Evolutionary conservation across 2,888 invertebrate species (phyloP).

Genomic region (Drosophila mercatorum): DNA sequence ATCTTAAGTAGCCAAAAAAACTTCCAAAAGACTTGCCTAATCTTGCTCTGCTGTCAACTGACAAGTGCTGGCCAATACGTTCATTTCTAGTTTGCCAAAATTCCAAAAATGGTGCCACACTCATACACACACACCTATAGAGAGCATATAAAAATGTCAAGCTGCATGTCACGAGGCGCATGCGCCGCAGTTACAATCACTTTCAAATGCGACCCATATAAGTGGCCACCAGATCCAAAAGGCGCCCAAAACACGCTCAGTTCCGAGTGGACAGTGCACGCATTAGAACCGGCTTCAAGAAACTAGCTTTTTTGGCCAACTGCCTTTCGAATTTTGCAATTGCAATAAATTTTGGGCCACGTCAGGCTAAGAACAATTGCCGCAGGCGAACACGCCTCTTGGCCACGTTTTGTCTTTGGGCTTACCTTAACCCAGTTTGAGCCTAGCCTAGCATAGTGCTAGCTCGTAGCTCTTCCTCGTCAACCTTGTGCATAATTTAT

Average conservation of each 20-base stretch:
- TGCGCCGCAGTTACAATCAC: constrained; percentile 64
- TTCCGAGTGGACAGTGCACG: constrained; percentile 59
- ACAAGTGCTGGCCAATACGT: constrained; percentile 2
- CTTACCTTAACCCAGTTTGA: constrained; percentile 74
- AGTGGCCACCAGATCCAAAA: not conserved
- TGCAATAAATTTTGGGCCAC: constrained; percentile 47
- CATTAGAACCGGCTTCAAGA: constrained; percentile 72
- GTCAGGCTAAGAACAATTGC: constrained; percentile 47
- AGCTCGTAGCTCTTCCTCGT: constrained; percentile 35
- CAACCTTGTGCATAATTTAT: constrained; percentile 52
- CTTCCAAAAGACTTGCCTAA: not conserved
- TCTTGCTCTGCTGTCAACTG: not conserved
- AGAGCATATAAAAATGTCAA: constrained; percentile 31
- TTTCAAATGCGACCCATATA: constrained; percentile 73
- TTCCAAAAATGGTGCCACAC: constrained; percentile 28
- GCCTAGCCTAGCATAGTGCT: constrained; percentile 24
- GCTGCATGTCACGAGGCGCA: constrained; percentile 36
- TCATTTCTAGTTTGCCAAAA: constrained; percentile 19
- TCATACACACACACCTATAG: not conserved
- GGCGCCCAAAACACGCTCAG: constrained; percentile 29
- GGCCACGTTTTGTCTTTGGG: constrained; percentile 36
- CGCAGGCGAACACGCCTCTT: constrained; percentile 54
- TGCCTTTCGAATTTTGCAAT: constrained; percentile 68
- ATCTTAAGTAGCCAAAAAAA: not conserved
- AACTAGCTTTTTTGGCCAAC: constrained; percentile 54